Percentiles rank a stretch among this genome's conserved stretches.
Conservation (phyloP, 2,888 invertebrate genomes). For the Dendrolimus pini region DNA sequence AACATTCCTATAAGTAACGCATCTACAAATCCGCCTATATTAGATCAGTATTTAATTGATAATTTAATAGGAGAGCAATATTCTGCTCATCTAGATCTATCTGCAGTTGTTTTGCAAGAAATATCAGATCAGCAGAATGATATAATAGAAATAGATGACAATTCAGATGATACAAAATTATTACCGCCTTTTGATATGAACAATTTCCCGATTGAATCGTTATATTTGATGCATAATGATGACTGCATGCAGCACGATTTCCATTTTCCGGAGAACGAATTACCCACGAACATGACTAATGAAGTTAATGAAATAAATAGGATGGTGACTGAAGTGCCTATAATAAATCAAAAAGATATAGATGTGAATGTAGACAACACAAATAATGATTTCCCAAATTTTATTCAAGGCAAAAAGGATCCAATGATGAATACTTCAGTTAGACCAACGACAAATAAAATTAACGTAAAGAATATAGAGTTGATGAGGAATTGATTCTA, state of each 20-base stretch:
- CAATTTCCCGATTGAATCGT: constrained; percentile 50
- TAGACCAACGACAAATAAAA: constrained; percentile 57
- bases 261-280: constrained; percentile 60
- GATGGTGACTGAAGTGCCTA: constrained; percentile 53
- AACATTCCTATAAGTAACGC: constrained; percentile 45
- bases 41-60: constrained; percentile 63
- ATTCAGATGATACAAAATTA: constrained; percentile 64
- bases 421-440: constrained; percentile 69
- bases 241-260: constrained; percentile 30
- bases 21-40: constrained; percentile 44
- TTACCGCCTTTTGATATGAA: constrained; percentile 62
- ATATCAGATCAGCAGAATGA: constrained; percentile 54
- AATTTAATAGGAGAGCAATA: constrained; percentile 64
- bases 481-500: constrained; percentile 58
- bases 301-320: constrained; percentile 52
- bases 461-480: constrained; percentile 70
- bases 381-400: constrained; percentile 43
- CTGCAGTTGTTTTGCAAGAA: constrained; percentile 48
- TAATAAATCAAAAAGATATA: constrained; percentile 48
- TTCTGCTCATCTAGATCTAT: constrained; percentile 49
- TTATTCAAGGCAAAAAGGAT: constrained; percentile 60
- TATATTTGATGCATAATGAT: constrained; percentile 58
- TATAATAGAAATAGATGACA: constrained; percentile 68
- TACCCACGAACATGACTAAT: constrained; percentile 32
- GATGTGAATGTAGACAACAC: constrained; percentile 32